Evolutionary conservation across 2,113 vertebrate genomes (phyloP).

Genomic region (Odobenus rosmarus): DNA sequence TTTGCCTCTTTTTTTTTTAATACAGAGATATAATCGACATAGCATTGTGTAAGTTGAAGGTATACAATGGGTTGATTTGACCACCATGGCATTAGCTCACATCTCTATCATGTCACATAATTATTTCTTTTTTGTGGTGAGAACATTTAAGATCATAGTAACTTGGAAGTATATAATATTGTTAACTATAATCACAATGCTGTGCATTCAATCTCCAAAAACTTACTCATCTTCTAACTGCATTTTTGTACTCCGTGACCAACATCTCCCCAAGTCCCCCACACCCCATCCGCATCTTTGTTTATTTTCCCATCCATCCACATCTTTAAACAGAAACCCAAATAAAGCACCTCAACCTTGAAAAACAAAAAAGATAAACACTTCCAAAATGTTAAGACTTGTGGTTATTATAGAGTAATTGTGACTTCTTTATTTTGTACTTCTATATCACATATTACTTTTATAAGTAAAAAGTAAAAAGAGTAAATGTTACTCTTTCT

Average conservation of each 20-base stretch:
- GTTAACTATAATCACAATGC: not conserved
- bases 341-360: not conserved
- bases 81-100: not conserved
- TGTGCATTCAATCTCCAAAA: not conserved
- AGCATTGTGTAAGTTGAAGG: not conserved
- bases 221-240: not conserved
- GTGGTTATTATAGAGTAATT: not conserved
- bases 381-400: not conserved
- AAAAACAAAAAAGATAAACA: not conserved
- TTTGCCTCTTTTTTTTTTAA: not conserved
- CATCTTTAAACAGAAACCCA: not conserved
- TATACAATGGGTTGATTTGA: not conserved
- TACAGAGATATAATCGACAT: not conserved
- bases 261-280: not conserved
- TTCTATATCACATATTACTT: not conserved
- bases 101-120: not conserved
- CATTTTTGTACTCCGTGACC: not conserved
- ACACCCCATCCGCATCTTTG: not conserved
- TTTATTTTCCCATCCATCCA: not conserved
- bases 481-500: not conserved
- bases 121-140: not conserved
- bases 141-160: not conserved
- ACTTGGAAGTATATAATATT: not conserved
- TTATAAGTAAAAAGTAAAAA: not conserved
- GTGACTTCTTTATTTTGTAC: not conserved